A percentile compares a stretch with the other conserved stretches of the same genome.
Conservation (phyloP, 1,140 invertebrate species). For the Druon quercuslanigerum region DNA sequence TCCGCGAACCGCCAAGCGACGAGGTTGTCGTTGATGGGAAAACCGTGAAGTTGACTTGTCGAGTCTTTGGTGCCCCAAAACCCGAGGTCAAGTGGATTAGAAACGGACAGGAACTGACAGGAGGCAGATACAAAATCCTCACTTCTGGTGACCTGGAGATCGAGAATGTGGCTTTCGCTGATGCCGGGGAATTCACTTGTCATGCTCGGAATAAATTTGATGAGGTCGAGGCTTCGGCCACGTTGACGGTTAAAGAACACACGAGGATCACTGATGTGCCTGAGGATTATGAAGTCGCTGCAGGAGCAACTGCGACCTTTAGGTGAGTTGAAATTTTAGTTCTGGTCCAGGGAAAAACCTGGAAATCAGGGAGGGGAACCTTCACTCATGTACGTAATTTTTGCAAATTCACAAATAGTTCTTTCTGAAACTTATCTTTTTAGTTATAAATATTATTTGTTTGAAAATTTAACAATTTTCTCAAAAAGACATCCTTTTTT, state of each 20-base stretch:
- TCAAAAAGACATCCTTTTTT: too few species aligned
- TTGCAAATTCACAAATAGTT: too few species aligned
- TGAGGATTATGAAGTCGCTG: conserved; percentile 92
- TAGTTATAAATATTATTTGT: too few species aligned
- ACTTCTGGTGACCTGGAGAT: conserved; percentile 91
- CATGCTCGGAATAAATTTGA: conserved; percentile 96
- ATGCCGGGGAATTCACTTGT: conserved; percentile 93
- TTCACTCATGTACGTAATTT: too few species aligned
- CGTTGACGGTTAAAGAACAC: conserved; percentile 88
- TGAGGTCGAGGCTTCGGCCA: conserved; percentile 83
- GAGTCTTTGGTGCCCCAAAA: conserved; percentile 96
- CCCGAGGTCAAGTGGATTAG: conserved; percentile 96
- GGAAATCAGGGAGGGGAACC: too few species aligned
- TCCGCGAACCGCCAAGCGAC: conserved; percentile 87
- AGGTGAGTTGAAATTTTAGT: conserved; percentile 53
- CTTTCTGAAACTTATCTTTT: too few species aligned
- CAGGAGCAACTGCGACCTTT: conserved; percentile 92
- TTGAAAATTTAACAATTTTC: too few species aligned
- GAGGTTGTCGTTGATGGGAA: conserved; percentile 89
- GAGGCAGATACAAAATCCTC: conserved; percentile 85
- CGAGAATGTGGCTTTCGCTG: conserved; percentile 86
- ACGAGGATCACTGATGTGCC: conserved; percentile 91
- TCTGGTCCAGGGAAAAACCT: neutral
- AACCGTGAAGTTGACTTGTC: conserved; percentile 89
- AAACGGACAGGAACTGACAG: conserved; percentile 88